These are phyloP conservation scores for Zaprionus inermis DNA, from an alignment of 1,140 invertebrate genomes.

Conservation along the genomic window DNA sequence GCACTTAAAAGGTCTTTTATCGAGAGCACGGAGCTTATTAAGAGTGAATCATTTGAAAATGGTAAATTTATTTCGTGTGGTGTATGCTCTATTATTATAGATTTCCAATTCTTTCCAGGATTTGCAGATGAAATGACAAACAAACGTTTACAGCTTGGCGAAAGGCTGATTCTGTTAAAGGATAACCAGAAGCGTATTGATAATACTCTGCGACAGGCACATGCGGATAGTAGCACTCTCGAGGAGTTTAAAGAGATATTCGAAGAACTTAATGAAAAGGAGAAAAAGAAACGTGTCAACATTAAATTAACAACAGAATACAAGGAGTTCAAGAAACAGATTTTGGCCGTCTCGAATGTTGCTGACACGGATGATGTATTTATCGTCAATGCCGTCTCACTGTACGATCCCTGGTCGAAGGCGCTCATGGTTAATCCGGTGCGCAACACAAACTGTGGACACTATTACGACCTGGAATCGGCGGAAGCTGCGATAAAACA, in stretches of 20 bases:
- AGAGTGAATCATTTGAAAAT: slow-evolving; percentile 29
- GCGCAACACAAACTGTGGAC: slow-evolving; percentile 52
- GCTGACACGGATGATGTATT: slow-evolving; percentile 20
- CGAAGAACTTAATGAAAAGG: not conserved
- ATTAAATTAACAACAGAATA: slow-evolving; percentile 36
- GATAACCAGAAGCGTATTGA: slow-evolving; percentile 28
- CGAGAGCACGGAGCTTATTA: slow-evolving; percentile 12
- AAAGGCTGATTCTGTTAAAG: slow-evolving; percentile 31
- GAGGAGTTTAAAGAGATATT: slow-evolving; percentile 30
- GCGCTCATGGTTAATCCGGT: slow-evolving; percentile 48
- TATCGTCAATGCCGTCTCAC: slow-evolving; percentile 27
- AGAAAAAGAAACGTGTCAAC: slow-evolving; percentile 18
- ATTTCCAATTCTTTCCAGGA: not conserved
- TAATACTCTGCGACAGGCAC: not conserved
- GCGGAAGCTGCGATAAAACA: slow-evolving; percentile 37
- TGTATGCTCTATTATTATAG: not conserved
- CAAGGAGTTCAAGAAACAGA: slow-evolving; percentile 29
- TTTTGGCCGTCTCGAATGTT: not conserved
- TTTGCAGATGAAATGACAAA: slow-evolving; percentile 5
- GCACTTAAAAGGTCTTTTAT: slow-evolving; percentile 18
- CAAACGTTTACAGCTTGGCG: slow-evolving; percentile 18
- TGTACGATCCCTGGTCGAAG: slow-evolving; percentile 62
- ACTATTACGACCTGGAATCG: slow-evolving; percentile 56
- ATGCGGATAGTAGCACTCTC: slow-evolving; percentile 15
- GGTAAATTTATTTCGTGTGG: not conserved